Conservation (phyloP, 2,113 vertebrate species). For the Amblyopsis rosae region DNA sequence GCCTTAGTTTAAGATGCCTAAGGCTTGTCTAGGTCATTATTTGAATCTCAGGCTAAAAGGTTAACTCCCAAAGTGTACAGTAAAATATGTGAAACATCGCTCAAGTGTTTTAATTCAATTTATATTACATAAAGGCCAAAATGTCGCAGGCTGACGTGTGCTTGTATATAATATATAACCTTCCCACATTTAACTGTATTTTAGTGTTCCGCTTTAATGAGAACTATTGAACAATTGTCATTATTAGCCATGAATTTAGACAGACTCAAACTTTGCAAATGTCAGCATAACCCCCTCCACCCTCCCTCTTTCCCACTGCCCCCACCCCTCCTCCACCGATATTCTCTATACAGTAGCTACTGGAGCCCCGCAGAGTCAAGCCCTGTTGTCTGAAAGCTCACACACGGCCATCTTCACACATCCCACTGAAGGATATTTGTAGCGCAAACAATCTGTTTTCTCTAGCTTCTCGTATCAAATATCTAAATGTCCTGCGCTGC, state of each 20-base stretch:
- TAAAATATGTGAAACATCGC: neutral
- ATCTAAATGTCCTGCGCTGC: no score
- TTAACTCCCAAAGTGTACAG: neutral
- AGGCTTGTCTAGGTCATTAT: neutral
- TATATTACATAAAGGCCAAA: neutral
- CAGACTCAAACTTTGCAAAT: neutral
- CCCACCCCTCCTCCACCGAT: no score
- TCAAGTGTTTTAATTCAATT: conserved; percentile 5
- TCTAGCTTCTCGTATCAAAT: no score
- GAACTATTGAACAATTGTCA: conserved; percentile 20
- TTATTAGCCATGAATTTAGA: conserved; percentile 12
- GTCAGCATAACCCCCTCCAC: no score
- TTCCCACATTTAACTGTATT: conserved; percentile 17
- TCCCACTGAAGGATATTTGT: no score
- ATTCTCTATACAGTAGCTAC: no score
- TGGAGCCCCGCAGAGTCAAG: no score
- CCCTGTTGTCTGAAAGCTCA: neutral
- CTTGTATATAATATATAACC: neutral
- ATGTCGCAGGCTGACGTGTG: neutral
- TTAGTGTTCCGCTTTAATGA: conserved; percentile 27
- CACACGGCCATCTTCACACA: conserved; percentile 8
- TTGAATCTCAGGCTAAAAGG: neutral
- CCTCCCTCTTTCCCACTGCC: no score
- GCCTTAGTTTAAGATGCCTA: conserved; percentile 2
- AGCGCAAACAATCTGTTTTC: no score